These are phyloP conservation scores for Reinhardtius hippoglossoides DNA, from an alignment of 2,113 vertebrate genomes.

Conservation along the genomic window DNA sequence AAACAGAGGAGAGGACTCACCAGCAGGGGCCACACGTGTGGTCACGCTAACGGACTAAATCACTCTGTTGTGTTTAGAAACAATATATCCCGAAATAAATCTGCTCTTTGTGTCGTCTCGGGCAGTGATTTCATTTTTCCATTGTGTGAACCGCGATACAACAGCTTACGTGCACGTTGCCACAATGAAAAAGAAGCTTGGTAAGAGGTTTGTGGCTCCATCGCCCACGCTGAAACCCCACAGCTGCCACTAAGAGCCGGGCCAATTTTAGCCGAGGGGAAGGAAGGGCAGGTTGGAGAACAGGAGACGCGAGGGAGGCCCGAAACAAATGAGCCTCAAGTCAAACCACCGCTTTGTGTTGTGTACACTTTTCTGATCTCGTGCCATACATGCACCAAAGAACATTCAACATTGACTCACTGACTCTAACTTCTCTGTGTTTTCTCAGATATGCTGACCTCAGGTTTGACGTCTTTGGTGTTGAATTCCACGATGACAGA, in stretches of 20 bases:
- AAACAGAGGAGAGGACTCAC: background rate
- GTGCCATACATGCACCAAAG: constrained; percentile 56
- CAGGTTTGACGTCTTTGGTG: constrained; percentile 33
- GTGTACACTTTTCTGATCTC: constrained; percentile 24
- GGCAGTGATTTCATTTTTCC: constrained; percentile 31
- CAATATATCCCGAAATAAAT: constrained; percentile 24
- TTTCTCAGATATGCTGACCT: constrained; percentile 50
- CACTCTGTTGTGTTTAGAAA: constrained; percentile 20
- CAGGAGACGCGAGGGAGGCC: constrained; percentile 48
- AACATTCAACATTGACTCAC: constrained; percentile 3
- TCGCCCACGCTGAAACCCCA: constrained; percentile 44
- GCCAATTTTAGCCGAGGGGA: constrained; percentile 76
- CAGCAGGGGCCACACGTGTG: background rate
- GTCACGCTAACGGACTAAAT: constrained; percentile 20
- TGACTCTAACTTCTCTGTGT: background rate
- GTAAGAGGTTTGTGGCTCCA: constrained; percentile 54
- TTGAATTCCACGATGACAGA: constrained; percentile 60
- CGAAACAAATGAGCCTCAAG: constrained; percentile 49
- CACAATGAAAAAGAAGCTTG: constrained; percentile 35
- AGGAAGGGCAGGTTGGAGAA: constrained; percentile 74
- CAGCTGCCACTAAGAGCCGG: constrained; percentile 56
- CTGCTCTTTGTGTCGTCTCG: constrained; percentile 7
- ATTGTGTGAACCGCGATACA: constrained; percentile 20
- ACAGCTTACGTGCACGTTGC: background rate
- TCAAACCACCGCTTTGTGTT: constrained; percentile 37